Evolutionary conservation across 2,113 vertebrate species (phyloP).

Genomic region (Nothocercus julius): DNA sequence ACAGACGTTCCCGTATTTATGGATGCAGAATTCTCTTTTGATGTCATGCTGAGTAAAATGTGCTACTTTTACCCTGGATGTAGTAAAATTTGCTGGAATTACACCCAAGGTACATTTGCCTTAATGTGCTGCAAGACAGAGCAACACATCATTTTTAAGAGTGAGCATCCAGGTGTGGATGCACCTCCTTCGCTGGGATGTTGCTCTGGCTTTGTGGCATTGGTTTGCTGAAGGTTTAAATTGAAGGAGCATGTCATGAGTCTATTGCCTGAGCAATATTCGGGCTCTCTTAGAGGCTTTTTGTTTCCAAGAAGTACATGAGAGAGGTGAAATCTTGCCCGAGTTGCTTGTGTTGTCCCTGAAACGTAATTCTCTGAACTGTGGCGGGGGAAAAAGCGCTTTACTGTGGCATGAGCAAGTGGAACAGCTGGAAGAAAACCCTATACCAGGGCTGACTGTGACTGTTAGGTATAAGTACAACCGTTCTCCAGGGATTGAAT

Average conservation of each 20-base stretch:
- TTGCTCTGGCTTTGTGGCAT: not conserved
- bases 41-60: not conserved
- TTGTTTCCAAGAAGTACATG: accelerated
- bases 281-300: not conserved
- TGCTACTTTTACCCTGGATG: not conserved
- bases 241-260: not conserved
- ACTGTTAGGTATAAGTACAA: not conserved
- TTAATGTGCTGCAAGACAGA: not conserved
- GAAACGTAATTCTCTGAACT: not conserved
- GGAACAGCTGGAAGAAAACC: not conserved
- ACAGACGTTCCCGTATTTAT: slow-evolving; percentile 34
- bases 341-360: not conserved
- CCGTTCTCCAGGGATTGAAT: not conserved
- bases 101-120: not conserved
- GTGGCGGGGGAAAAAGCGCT: not conserved
- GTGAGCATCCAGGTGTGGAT: not conserved
- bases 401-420: not conserved
- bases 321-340: not conserved
- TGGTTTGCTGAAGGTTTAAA: not conserved
- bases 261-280: no score
- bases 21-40: slow-evolving; percentile 9
- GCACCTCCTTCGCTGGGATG: not conserved
- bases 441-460: not conserved
- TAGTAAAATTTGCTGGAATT: not conserved
- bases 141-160: not conserved